Conservation (phyloP, 2,888 invertebrate species). For the Pinctada fucata region DNA sequence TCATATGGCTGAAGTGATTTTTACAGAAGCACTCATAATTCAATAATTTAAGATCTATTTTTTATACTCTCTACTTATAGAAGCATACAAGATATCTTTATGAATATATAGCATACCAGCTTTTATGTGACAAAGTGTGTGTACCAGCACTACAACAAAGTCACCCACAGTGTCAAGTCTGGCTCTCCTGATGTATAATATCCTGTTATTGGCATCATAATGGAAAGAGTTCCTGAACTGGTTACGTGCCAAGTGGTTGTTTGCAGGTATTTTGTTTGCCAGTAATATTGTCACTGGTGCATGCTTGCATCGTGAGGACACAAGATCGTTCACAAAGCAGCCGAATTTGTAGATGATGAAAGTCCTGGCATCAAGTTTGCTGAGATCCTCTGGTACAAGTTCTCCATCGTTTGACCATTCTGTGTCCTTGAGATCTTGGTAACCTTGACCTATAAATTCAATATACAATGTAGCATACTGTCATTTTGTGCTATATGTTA, state of each 20-base stretch:
- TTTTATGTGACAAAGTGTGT: slow-evolving; percentile 73
- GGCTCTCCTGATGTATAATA: slow-evolving; percentile 70
- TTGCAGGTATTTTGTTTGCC: slow-evolving; percentile 73
- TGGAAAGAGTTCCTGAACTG: slow-evolving; percentile 74
- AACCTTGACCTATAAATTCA: slow-evolving; percentile 60
- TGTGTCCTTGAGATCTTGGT: slow-evolving; percentile 67
- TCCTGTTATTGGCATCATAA: slow-evolving; percentile 73
- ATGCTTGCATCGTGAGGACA: slow-evolving; percentile 70
- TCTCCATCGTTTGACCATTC: slow-evolving; percentile 70
- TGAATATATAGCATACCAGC: slow-evolving; percentile 59
- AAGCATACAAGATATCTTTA: too few species aligned
- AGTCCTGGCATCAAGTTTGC: slow-evolving; percentile 68
- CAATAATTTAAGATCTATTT: too few species aligned
- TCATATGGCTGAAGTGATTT: too few species aligned
- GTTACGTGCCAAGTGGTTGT: slow-evolving; percentile 66
- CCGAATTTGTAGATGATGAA: slow-evolving; percentile 76
- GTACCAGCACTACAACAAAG: slow-evolving; percentile 71
- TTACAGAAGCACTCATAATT: too few species aligned
- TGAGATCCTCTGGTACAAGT: slow-evolving; percentile 71
- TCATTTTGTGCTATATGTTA: too few species aligned
- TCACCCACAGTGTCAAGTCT: slow-evolving; percentile 73
- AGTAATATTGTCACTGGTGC: slow-evolving; percentile 71
- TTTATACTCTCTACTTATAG: too few species aligned
- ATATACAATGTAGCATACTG: too few species aligned
- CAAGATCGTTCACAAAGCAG: slow-evolving; percentile 69